phyloP scores from a whole-genome alignment of 2,888 invertebrate genomes.

The Lepeophtheirus nordmannii region DNA sequence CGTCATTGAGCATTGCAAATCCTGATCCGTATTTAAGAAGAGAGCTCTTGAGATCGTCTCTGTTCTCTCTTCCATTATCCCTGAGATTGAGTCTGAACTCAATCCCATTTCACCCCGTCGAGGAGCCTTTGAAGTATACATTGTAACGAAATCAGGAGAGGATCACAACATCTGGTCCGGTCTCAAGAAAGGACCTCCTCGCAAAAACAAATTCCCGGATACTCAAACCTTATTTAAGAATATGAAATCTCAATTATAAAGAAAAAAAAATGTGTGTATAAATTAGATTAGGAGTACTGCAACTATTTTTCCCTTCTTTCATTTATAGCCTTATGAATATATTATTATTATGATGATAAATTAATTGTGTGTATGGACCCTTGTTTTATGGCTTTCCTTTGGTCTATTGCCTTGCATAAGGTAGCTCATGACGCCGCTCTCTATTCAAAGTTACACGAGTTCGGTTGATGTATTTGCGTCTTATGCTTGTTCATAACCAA shows the following conservation, averaged over 20 bases:
- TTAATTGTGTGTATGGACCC: too few species aligned
- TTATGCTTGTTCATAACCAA: too few species aligned
- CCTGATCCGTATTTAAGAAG: constrained; percentile 20
- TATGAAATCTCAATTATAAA: not conserved
- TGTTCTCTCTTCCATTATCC: constrained; percentile 33
- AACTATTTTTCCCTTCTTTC: too few species aligned
- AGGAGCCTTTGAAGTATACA: constrained; percentile 20
- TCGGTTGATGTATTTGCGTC: too few species aligned
- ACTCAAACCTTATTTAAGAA: not conserved
- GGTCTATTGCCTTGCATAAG: too few species aligned
- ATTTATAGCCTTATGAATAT: too few species aligned
- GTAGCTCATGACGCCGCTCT: too few species aligned
- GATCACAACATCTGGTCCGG: constrained; percentile 12
- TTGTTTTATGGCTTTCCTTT: too few species aligned
- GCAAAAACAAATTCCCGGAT: constrained; percentile 18
- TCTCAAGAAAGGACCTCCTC: constrained; percentile 16
- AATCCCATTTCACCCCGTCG: not conserved
- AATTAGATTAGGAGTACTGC: too few species aligned
- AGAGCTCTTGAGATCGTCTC: constrained; percentile 10
- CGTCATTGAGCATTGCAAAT: constrained; percentile 15
- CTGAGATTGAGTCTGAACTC: constrained; percentile 17
- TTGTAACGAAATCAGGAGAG: not conserved
- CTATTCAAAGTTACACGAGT: too few species aligned
- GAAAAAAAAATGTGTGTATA: too few species aligned
- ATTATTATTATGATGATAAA: too few species aligned